Evolutionary conservation across 1,140 invertebrate species (phyloP).

Genomic region (Halictus rubicundus): DNA sequence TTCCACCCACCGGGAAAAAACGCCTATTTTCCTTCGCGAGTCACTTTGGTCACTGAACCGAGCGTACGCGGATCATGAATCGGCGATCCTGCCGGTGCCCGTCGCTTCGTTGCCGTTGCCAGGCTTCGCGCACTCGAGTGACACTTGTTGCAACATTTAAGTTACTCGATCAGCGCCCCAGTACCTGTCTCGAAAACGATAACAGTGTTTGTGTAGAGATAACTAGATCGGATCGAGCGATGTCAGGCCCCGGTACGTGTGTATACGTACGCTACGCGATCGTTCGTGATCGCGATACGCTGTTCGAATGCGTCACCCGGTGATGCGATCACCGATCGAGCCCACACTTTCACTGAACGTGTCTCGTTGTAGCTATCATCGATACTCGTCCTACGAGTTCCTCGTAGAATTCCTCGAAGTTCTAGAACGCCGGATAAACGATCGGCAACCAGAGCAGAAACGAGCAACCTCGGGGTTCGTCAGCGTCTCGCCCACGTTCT

Average conservation of each 20-base stretch:
- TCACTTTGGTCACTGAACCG: background rate
- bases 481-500: background rate
- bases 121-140: background rate
- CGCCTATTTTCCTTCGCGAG: too few species aligned
- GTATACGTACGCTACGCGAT: too few species aligned
- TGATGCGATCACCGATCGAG: constrained; percentile 25
- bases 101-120: background rate
- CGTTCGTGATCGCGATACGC: constrained; percentile 20
- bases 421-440: too few species aligned
- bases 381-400: background rate
- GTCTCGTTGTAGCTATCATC: background rate
- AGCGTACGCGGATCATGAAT: background rate
- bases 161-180: background rate
- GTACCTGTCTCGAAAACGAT: background rate
- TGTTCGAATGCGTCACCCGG: constrained; percentile 46
- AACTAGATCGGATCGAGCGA: background rate
- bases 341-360: constrained; percentile 47
- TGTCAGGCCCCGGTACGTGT: background rate
- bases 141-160: constrained; percentile 34
- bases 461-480: too few species aligned
- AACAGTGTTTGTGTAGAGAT: constrained; percentile 10
- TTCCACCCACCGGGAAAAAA: background rate
- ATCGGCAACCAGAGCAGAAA: too few species aligned
- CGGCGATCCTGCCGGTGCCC: too few species aligned
- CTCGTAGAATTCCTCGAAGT: background rate